Evolutionary conservation across 2,113 vertebrate species (phyloP), one percentile per base, ranked within the genome.

Genomic region (Sprattus sprattus): DNA sequence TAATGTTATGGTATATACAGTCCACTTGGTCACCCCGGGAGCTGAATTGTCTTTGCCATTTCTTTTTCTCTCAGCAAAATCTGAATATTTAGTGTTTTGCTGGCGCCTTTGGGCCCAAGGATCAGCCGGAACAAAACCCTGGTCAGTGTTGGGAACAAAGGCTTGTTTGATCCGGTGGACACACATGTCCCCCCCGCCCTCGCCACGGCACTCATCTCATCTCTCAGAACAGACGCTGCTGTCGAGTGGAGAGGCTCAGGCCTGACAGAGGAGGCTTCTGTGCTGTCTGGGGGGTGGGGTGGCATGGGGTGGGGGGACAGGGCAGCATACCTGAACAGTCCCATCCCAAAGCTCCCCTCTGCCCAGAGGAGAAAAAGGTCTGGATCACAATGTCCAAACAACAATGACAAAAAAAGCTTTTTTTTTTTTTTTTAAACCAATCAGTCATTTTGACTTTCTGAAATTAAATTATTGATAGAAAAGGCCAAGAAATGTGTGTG

Each of bases 71-170:
- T 39, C 71, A 15, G 71, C 28, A 13, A 46, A 85, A 81, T 83
- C 82, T 86, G 82, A 82, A 84, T 39, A 82, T 86, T 54, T 64
- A 81, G 78, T 84, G 85, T 32, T 78, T 50, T 84, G n/a, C n/a
- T 80, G n/a, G 84, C 80, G 84, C 81, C 83, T 85, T 88, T 88
- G 87, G 80, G 20, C 81, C 89, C 88, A 85, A 89, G 89, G 87
- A 88, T 83, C 89, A 60, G 45, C 85, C 84, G 87, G 89, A 94
- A 95, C 94, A 95, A 78, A 95, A 93, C 82, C 83, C 83, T 75
- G 75, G 85, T 92, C 94, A 95, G 94, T 94, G 92, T 88, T 93
- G 85, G 25, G 83, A 91, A 94, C 87, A 92, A 95, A 87, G 94
- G 94, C 90, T 89, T 88, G 93, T 92, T 91, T 94, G 89, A 94